A percentile compares a stretch with the other conserved stretches of the same genome.
These are phyloP conservation scores for Heliconius charithonia DNA, from an alignment of 2,888 invertebrate genomes.

Conservation along the genomic window DNA sequence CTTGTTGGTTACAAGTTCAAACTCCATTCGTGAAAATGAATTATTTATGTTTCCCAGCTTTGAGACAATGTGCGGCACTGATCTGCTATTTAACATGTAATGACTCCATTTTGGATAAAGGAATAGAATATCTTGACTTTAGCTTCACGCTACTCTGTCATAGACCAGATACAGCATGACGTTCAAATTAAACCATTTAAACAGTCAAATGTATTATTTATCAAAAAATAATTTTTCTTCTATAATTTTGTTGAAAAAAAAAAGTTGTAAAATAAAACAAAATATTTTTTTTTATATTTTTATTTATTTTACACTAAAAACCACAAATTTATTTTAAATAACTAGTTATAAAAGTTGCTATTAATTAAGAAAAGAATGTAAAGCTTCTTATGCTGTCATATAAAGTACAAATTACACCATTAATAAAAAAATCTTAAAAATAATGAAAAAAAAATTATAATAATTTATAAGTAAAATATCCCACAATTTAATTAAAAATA, in stretches of 20 bases:
- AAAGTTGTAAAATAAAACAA: constrained; percentile 14
- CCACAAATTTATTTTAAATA: background rate
- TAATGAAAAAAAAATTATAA: too few species aligned
- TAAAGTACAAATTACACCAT: too few species aligned
- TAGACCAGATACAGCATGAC: background rate
- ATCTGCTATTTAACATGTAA: background rate
- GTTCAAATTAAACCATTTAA: too few species aligned
- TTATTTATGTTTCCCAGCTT: background rate
- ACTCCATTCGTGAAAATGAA: background rate
- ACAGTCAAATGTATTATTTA: background rate
- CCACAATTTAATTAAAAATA: too few species aligned
- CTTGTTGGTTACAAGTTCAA: background rate
- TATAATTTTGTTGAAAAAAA: background rate
- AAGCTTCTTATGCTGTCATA: too few species aligned
- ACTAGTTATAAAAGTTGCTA: background rate
- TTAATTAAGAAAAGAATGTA: background rate
- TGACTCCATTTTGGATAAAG: too few species aligned
- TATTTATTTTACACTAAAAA: constrained; percentile 18
- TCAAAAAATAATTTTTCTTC: background rate
- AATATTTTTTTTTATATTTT: constrained; percentile 2
- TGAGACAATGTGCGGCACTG: background rate
- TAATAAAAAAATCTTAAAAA: too few species aligned
- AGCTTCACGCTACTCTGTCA: background rate
- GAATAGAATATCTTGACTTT: too few species aligned
- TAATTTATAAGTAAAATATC: too few species aligned